Percentiles rank a stretch among this genome's conserved stretches.
These are phyloP conservation scores for Orchestes rusci DNA, from an alignment of 2,888 invertebrate genomes.

Conservation along the genomic window DNA sequence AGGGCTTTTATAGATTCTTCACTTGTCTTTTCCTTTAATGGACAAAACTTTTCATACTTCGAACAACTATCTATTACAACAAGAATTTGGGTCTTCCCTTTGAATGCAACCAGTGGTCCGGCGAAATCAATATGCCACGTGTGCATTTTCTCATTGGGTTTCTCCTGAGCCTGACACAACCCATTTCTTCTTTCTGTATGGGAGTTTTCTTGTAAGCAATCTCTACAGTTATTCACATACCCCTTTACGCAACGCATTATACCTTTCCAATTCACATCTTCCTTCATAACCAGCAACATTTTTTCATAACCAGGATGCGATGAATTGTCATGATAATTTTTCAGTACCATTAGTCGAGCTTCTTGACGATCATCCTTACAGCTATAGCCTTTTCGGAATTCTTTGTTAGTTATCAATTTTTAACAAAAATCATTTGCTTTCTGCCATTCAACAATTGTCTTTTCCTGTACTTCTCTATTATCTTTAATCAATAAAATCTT, in stretches of 20 bases:
- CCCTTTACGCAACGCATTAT: not conserved
- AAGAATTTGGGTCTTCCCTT: not conserved
- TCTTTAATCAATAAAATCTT: not conserved
- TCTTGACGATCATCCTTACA: not conserved
- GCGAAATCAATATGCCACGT: not conserved
- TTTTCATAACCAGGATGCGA: conserved; percentile 4
- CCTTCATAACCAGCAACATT: conserved; percentile 3
- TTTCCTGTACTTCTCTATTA: not conserved
- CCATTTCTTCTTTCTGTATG: not conserved
- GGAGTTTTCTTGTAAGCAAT: not conserved
- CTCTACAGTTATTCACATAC: not conserved
- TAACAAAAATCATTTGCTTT: not conserved
- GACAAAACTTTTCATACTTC: not conserved
- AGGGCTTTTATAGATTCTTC: not conserved
- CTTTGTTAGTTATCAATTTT: not conserved
- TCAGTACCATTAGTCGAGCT: not conserved
- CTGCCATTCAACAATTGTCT: not conserved
- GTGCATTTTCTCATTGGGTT: not conserved
- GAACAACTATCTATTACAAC: not conserved
- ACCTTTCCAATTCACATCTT: conserved; percentile 5
- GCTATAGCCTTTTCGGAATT: not conserved
- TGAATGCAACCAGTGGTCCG: not conserved
- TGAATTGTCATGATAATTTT: conserved; percentile 4
- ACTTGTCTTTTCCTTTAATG: not conserved
- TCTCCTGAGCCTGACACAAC: not conserved